Evolutionary conservation across 2,113 vertebrate species (phyloP), one percentile per base, ranked within the genome.

Genomic region (Gasterosteus nipponicus): DNA sequence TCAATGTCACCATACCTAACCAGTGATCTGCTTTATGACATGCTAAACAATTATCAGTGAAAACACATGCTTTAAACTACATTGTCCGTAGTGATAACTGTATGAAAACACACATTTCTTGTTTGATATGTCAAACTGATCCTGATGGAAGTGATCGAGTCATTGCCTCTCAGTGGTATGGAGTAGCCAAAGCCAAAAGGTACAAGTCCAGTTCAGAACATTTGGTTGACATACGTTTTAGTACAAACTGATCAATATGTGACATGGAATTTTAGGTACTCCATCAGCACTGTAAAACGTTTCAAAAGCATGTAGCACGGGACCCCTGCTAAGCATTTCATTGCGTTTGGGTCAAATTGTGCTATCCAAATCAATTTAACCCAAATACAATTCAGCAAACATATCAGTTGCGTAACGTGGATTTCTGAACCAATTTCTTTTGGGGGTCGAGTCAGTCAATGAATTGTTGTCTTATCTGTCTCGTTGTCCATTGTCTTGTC

Each of bases 371-470:
- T 10, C 15, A 56, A 26, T 41, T 51, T 38, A 31, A 35, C 35
- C 51, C 44, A 1, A 59, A 29, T 64, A 14, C 42, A 58, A 71
- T 47, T 57, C 19, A 70, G n/a, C 4, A 59, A 64, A 75, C 8
- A 72, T 63, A 3, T 68, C 26, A 38, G 38, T 47, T 58, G 39
- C 18, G 67, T 7, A 2, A 42, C 22, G 15, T 42, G 41, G 10
- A 73, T 35, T 70, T 64, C 19, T 60, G 16, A 53, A 71, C 39
- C 67, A 66, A 35, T 35, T 35, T 35, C 60, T 73, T 7, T 51
- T 10, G 5, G 42, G 10, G 70, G 57, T 61, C 41, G 38, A 70
- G 72, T 65, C 61, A 82, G 85, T 87, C 85, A 26, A 26, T 26
- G 22, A 26, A 26, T 26, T 26, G 22, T 26, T 26, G 22, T 26